Evolutionary conservation across 2,888 invertebrate genomes (phyloP), one percentile per base, ranked within the genome.

Genomic region (Pantelozetes paolii): DNA sequence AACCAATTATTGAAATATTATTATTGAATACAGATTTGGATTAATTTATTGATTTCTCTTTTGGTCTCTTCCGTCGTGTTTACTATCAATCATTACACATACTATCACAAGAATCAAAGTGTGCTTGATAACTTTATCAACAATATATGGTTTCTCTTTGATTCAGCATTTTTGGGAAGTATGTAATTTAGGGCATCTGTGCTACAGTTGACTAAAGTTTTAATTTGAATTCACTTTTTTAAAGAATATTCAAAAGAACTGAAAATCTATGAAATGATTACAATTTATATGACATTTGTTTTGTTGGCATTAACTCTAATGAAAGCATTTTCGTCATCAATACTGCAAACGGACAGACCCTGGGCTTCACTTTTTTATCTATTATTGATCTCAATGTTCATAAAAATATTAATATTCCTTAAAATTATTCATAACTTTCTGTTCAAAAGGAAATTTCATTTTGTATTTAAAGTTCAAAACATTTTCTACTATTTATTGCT

Each of bases 1-100:
- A n/a, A n/a, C n/a, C n/a, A n/a, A n/a, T n/a, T n/a, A 11, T 50
- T 20, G 9, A 50, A 50, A n/a, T 50, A 11, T n/a, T 18, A 50
- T n/a, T n/a, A n/a, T n/a, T n/a, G n/a, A n/a, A n/a, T n/a, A 50
- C 18, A 50, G 50, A n/a, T 50, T 18, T 50, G 50, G 50, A 50
- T 20, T 18, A 18, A 6, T n/a, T 50, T 50, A 50, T 50, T 50
- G 5, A 8, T 50, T 18, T 50, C 50, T 6, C 6, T 20, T 11
- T 11, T 50, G 6, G 5, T 6, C 18, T 5, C 18, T n/a, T 20
- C 50, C 8, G 18, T 50, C 5, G 9, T 50, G 8, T 50, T 50
- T 6, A 11, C 50, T 8, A 11, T 50, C 8, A 20, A 50, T 40
- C 6, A 50, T 18, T 50, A 11, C 18, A 5, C 5, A 50, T 11